A percentile compares a stretch with the other conserved stretches of the same genome.
Conservation (phyloP, 2,797 vertebrate genomes). For the Melanotaenia nigrans region DNA sequence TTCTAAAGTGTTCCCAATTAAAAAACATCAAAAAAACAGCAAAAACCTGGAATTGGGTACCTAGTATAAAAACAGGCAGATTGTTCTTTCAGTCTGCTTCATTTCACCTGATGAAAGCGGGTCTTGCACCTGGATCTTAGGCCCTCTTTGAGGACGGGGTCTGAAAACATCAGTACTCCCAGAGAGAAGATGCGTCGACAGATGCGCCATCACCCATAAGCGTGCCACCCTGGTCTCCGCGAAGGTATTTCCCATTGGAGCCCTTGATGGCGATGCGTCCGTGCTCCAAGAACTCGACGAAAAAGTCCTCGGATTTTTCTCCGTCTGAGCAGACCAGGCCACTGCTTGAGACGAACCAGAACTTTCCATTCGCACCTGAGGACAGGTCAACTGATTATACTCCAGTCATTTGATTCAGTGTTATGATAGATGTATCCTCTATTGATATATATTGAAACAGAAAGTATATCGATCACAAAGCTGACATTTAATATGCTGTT, state of each 20-base stretch:
- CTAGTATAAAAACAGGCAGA: slow-evolving; percentile 66
- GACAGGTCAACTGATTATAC: slow-evolving; percentile 11
- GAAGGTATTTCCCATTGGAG: slow-evolving; percentile 90
- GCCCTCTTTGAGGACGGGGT: slow-evolving; percentile 16
- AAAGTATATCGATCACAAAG: background rate
- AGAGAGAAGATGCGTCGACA: slow-evolving; percentile 85
- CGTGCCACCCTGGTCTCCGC: slow-evolving; percentile 91
- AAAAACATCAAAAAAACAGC: slow-evolving; percentile 36
- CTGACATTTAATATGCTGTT: background rate
- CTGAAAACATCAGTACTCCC: slow-evolving; percentile 88
- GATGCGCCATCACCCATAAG: slow-evolving; percentile 87
- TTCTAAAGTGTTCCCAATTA: slow-evolving; percentile 48
- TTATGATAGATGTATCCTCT: background rate
- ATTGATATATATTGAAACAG: background rate
- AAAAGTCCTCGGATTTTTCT: slow-evolving; percentile 92
- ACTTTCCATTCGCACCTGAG: slow-evolving; percentile 88
- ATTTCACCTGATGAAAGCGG: slow-evolving; percentile 36
- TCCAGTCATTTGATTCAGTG: background rate
- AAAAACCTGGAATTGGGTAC: slow-evolving; percentile 43
- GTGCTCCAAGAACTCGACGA: slow-evolving; percentile 91
- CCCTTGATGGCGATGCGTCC: slow-evolving; percentile 91
- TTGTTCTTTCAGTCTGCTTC: slow-evolving; percentile 48
- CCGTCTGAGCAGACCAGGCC: slow-evolving; percentile 91
- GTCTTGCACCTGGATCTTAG: slow-evolving; percentile 33
- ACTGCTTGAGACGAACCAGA: slow-evolving; percentile 91